A percentile compares a stretch with the other conserved stretches of the same genome.
These are phyloP conservation scores for Opisthograptis luteolata DNA, from an alignment of 2,888 invertebrate species.

Conservation along the genomic window DNA sequence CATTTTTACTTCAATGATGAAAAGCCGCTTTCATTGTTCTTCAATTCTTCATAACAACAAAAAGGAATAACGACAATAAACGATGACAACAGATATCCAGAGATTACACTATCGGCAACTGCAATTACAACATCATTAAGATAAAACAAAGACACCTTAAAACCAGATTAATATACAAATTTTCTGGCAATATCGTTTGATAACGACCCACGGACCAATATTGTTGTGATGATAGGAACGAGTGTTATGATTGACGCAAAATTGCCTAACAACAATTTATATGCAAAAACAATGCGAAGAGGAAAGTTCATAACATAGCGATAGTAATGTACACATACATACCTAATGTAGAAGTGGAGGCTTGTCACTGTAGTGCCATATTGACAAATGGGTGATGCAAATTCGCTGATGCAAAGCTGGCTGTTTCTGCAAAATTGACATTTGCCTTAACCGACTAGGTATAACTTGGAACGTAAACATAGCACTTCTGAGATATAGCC, in stretches of 20 bases:
- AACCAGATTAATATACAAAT: too few species aligned
- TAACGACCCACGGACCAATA: slow-evolving; percentile 9
- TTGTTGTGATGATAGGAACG: slow-evolving; percentile 1
- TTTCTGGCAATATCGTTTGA: neutral
- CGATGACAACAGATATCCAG: neutral
- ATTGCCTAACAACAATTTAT: neutral
- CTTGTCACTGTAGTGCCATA: slow-evolving; percentile 31
- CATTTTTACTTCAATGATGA: neutral
- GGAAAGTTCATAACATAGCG: slow-evolving; percentile 1
- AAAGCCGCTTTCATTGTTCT: neutral
- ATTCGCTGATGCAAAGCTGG: slow-evolving; percentile 42
- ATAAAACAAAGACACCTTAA: slow-evolving; percentile 7
- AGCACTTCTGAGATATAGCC: slow-evolving; percentile 17
- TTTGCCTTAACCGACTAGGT: slow-evolving; percentile 46
- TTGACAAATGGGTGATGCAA: slow-evolving; percentile 52
- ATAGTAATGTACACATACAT: slow-evolving; percentile 3
- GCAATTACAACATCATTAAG: slow-evolving; percentile 7
- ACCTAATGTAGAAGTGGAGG: slow-evolving; percentile 21
- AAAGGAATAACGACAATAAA: slow-evolving; percentile 3
- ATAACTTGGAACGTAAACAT: slow-evolving; percentile 48
- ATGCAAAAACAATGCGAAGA: slow-evolving; percentile 2
- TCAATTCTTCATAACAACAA: slow-evolving; percentile 5
- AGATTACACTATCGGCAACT: slow-evolving; percentile 3
- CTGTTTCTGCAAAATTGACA: slow-evolving; percentile 45
- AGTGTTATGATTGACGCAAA: neutral